A percentile compares a stretch with the other conserved stretches of the same genome.
Conservation (phyloP, 2,797 vertebrate species). For the Eremophila alpestris region DNA sequence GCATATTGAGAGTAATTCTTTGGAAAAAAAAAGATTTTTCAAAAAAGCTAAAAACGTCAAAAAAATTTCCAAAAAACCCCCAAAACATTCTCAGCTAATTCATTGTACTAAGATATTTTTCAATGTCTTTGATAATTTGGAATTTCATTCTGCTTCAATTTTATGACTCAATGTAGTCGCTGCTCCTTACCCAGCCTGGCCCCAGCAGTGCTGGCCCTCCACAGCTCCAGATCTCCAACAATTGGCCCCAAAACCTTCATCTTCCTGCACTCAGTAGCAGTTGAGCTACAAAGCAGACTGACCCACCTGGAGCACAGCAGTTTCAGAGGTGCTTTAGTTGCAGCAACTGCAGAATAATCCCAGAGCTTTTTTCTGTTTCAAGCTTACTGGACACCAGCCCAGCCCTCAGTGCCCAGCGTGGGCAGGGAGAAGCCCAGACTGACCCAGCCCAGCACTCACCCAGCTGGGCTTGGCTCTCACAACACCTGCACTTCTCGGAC, state of each 20-base stretch:
- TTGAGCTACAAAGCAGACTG: constrained; percentile 45
- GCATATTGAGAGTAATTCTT: constrained; percentile 78
- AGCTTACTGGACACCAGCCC: constrained; percentile 31
- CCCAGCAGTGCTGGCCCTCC: constrained; percentile 10
- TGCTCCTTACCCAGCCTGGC: constrained; percentile 61
- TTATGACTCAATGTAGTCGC: constrained; percentile 61
- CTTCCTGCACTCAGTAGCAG: constrained; percentile 50
- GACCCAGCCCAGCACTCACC: constrained; percentile 72
- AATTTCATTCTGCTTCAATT: constrained; percentile 60
- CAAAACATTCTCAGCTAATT: constrained; percentile 53
- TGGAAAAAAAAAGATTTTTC: constrained; percentile 70
- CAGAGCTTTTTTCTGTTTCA: constrained; percentile 60
- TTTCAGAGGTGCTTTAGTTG: constrained; percentile 70
- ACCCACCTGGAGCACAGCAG: constrained; percentile 56
- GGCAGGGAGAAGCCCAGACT: constrained; percentile 22
- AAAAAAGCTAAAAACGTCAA: constrained; percentile 61
- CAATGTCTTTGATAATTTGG: constrained; percentile 69
- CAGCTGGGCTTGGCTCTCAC: constrained; percentile 80
- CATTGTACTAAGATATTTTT: constrained; percentile 57
- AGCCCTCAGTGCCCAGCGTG: not conserved
- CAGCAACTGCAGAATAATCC: constrained; percentile 66
- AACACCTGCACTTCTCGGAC: constrained; percentile 82
- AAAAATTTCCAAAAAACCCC: not conserved
- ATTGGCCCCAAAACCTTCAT: constrained; percentile 27
- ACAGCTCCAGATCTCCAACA: not conserved